Base-by-base conservation (phyloP, 1,140 invertebrate species). In the Muscidifurax raptorellus region DNA sequence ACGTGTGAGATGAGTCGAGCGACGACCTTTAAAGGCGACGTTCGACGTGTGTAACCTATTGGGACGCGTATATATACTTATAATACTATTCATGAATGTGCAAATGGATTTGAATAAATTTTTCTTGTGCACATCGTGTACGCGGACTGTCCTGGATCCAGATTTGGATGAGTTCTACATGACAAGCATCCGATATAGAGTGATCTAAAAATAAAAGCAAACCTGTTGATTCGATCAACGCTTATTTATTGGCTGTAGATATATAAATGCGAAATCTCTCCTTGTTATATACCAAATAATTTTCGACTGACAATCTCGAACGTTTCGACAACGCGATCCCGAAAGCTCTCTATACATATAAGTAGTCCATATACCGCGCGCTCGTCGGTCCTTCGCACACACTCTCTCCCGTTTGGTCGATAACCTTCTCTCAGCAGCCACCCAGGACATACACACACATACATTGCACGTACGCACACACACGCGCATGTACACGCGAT, bases 371-470 rank as follows among this genome's bases (percentile, higher is more conserved):
- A n/a, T n/a, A n/a, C 15, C 52, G 18, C 6, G 4, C 15, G 22
- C n/a, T n/a, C 52, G 52, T n/a, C 52, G n/a, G 18, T 59, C 52
- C 22, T 32, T 32, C 12, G 5, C 13, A n/a, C 32, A 47, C 4
- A 74, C 27, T 36, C 25, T 74, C 18, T 59, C 72, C 18, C 28
- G 80, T 82, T 82, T 82, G 80, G 32, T 82, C 71, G 80, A 82
- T 72, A 81, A 72, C 27, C 66, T 81, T 44, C 66, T 81, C 6
- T 18, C 22, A 32, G 15, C 18, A 12, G 25, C 15, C 28, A 15
- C 22, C 44, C 25, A 47, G 5, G 13, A 18, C 22, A 71, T 27
- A 64, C 59, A 64, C 13, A 64, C 13, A 64, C 5, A 64, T 66
- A 69, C 18, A 69, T 69, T 27, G 27, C 27, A 25, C n/a, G 18